Evolutionary conservation across 1,140 invertebrate genomes (phyloP), one percentile per base, ranked within the genome.

Genomic region (Drosophila parabipectinata): DNA sequence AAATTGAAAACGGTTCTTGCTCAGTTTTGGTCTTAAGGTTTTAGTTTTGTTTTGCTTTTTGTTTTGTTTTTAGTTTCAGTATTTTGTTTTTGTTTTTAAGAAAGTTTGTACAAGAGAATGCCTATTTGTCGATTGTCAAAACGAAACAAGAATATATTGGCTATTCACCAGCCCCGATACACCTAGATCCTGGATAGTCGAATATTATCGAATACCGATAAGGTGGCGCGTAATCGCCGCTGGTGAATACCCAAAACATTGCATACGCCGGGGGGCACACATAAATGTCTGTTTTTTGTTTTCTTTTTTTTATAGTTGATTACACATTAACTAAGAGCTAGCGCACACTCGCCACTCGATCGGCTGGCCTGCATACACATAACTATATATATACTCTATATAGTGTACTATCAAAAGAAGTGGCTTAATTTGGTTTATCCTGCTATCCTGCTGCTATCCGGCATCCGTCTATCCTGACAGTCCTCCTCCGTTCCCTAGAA

Each of bases 81-180:
- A 37, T 62, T 48, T 57, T 67, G 48, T 18, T 61, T 51, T 67
- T 72, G n/a, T 47, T 66, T 54, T 78, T 82, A 74, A 74, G 73
- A 72, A 79, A 79, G 79, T 82, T 85, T 91, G 89, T 91, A 91
- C 89, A 87, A 85, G 90, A 88, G 82, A 85, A 85, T 89, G 90
- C 90, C 90, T 91, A 91, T 92, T 90, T 90, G 91, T 92, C 91
- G 91, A 92, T 92, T 92, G 91, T 92, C 91, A 92, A 92, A 92
- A 88, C 77, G 76, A 91, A 91, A 88, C 73, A 91, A 89, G 68
- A 79, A 84, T 75, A 67, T 47, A 47, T 47, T 21, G 44, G 44
- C 15, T 18, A 44, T 47, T 18, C 44, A 21, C 18, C 44, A 21
- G 44, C 44, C 41, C 8, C 41, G 15, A 45, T 45, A 5, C 6